A percentile compares a stretch with the other conserved stretches of the same genome.
phyloP scores from a whole-genome alignment of 2,797 vertebrate species.

The Selene dorsalis region DNA sequence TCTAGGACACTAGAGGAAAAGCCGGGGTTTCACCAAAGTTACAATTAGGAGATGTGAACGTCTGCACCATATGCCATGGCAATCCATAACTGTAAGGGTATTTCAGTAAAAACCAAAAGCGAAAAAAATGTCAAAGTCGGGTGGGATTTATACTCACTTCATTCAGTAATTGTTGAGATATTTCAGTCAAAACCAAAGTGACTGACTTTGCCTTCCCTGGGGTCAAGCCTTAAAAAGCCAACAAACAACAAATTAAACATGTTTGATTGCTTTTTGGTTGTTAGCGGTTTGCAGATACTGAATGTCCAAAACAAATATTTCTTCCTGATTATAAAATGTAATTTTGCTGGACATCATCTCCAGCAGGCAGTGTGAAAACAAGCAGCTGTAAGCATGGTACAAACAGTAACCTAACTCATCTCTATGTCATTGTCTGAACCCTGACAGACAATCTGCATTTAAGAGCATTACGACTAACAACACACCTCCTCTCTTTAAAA shows the following conservation, averaged over 20 bases:
- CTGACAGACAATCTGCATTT: conserved; percentile 15
- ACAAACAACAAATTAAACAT: too few relatives aligned
- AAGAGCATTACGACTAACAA: conserved; percentile 43
- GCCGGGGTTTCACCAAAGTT: background rate
- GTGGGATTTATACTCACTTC: too few relatives aligned
- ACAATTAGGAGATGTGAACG: background rate
- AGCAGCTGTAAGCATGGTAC: background rate
- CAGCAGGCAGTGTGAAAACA: background rate
- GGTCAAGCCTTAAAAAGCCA: background rate
- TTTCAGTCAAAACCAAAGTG: background rate
- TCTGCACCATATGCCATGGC: background rate
- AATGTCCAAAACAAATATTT: background rate
- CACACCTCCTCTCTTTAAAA: conserved; percentile 35
- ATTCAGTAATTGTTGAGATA: background rate
- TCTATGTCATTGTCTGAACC: conserved; percentile 27
- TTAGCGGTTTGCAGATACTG: too few relatives aligned
- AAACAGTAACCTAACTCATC: conserved; percentile 4
- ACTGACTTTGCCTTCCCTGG: background rate
- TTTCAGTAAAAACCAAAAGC: too few relatives aligned
- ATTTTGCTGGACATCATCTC: background rate
- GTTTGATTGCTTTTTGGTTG: background rate
- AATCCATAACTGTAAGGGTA: too few relatives aligned
- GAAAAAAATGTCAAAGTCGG: too few relatives aligned
- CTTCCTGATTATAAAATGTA: background rate
- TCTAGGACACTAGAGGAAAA: too few relatives aligned